A percentile compares a stretch with the other conserved stretches of the same genome.
These are phyloP conservation scores for Enteromius fasciolatus DNA, from an alignment of 2,797 vertebrate species.

Conservation along the genomic window DNA sequence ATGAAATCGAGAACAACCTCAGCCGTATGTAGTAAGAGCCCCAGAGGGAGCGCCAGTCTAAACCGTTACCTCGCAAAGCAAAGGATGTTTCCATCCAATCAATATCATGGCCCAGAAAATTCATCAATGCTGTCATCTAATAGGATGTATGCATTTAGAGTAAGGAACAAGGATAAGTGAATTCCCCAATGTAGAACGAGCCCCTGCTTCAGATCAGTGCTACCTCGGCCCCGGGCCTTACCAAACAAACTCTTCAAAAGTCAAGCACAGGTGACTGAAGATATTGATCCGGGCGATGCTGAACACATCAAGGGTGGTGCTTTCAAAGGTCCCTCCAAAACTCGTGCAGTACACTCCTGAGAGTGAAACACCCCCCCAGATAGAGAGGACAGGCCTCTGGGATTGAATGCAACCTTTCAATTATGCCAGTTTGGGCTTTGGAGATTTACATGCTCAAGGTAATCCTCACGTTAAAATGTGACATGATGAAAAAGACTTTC, in stretches of 20 bases:
- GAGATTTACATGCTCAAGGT: neutral
- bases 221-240: slow-evolving; percentile 37
- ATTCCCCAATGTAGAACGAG: neutral
- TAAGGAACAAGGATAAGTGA: neutral
- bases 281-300: slow-evolving; percentile 33
- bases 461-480: neutral
- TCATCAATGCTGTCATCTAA: slow-evolving; percentile 17
- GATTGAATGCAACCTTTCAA: slow-evolving; percentile 33
- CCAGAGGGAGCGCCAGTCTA: slow-evolving; percentile 31
- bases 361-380: slow-evolving; percentile 3
- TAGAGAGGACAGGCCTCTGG: slow-evolving; percentile 15
- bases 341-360: slow-evolving; percentile 12
- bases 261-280: slow-evolving; percentile 55
- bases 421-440: slow-evolving; percentile 9
- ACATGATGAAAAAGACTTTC: neutral
- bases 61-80: slow-evolving; percentile 36
- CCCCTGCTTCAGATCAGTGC: slow-evolving; percentile 13
- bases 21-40: slow-evolving; percentile 26
- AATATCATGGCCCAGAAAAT: slow-evolving; percentile 17
- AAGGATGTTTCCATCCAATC: slow-evolving; percentile 38
- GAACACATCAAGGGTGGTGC: slow-evolving; percentile 36
- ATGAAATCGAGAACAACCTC: slow-evolving; percentile 45
- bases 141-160: slow-evolving; percentile 8
- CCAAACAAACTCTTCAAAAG: slow-evolving; percentile 52
- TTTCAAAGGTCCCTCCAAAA: slow-evolving; percentile 45